Base-by-base conservation (phyloP, 2,888 invertebrate genomes). In the Sphaerophoria taeniata region DNA sequence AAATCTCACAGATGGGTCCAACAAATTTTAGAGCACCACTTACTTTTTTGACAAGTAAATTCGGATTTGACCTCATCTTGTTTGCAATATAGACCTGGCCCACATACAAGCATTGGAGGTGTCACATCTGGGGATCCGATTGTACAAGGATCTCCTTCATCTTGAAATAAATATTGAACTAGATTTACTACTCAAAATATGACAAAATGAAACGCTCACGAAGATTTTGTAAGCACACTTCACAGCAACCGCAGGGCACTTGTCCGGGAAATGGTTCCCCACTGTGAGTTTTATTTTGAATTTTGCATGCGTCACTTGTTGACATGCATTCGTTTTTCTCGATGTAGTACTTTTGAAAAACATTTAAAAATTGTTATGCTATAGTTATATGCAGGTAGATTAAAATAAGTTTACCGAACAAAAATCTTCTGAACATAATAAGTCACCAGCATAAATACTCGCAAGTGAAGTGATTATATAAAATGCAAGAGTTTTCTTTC, bases 231-330 rank as follows among this genome's bases (percentile, higher is more conserved):
- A 95, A 89, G 87, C 95, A 95, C 89, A 93, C 94, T 0, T 93
- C 91, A 86, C 95, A 95, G 89, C 95, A 95, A 89, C 94, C 95
- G 89, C 95, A 95, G 0, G 93, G 89, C 0, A 94, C 94, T 0
- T 94, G 94, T 0, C 94, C 94, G 0, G 93, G 93, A 83, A 95
- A 89, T 87, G 90, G 90, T 43, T 94, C 77, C 0, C 95, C 95
- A 45, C 91, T 92, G 88, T 93, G 93, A 0, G 94, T 94, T 0
- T 92, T 91, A 88, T 94, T 95, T 90, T 94, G 94, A 85, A 92
- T 92, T 12, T 88, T 69, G 88, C 95, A 95, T 34, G 93, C 92
- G 0, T 88, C 88, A 0, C 93, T 90, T 0, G 94, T 84, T 0
- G 90, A 4, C 0, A 91, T 34, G 87, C 94, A 94, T 7, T 92